These are phyloP conservation scores for Schizopygopsis pylzovi DNA, from an alignment of 2,797 vertebrate species.

Conservation along the genomic window DNA sequence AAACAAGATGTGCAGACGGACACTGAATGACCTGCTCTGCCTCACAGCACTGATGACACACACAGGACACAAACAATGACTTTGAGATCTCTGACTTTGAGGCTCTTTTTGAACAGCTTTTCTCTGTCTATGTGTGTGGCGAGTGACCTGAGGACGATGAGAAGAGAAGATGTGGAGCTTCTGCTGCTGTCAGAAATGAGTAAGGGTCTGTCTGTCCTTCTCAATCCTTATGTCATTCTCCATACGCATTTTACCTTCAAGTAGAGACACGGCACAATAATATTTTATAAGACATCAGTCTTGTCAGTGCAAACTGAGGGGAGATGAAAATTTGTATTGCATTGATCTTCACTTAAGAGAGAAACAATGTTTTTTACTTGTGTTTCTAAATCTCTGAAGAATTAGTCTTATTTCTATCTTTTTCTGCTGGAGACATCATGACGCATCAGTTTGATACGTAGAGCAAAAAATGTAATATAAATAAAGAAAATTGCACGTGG, in stretches of 20 bases:
- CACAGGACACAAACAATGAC: conserved; percentile 15
- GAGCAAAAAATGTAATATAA: not conserved
- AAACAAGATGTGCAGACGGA: conserved; percentile 20
- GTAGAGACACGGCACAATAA: conserved; percentile 14
- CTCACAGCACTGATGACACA: not conserved
- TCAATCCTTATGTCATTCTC: not conserved
- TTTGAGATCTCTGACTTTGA: conserved; percentile 21
- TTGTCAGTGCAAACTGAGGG: not conserved
- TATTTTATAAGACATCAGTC: conserved; percentile 2
- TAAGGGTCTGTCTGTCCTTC: conserved; percentile 12
- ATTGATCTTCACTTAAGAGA: not conserved
- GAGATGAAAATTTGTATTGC: conserved; percentile 10
- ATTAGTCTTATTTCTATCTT: not conserved
- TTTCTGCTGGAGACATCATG: not conserved
- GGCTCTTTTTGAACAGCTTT: conserved; percentile 11
- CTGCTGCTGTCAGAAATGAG: conserved; percentile 32
- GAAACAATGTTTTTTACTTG: conserved; percentile 9
- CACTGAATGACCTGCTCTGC: conserved; percentile 12
- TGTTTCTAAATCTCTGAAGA: conserved; percentile 3
- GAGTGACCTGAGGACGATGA: not conserved
- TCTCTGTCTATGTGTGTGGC: not conserved
- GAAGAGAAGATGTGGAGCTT: conserved; percentile 8
- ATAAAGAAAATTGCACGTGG: not conserved
- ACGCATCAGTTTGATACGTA: not conserved
- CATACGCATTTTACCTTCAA: not conserved